Evolutionary conservation across 2,888 invertebrate species (phyloP), one percentile per base, ranked within the genome.

Genomic region (Cyclophora albipunctata): DNA sequence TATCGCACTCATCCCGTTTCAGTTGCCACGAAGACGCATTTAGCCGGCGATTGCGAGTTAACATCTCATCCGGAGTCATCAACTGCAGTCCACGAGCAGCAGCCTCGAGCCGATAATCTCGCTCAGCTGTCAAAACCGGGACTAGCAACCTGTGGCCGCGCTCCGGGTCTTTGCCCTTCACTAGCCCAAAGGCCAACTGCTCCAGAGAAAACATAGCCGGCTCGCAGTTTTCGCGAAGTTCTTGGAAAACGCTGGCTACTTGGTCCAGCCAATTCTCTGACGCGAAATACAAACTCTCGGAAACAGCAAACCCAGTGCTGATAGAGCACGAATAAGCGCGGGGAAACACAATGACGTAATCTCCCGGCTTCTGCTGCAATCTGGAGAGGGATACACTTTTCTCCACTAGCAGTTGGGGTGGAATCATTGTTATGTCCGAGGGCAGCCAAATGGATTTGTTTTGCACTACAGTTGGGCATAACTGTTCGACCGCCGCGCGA

Each of bases 251-350:
- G 65, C 91, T 86, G 60, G 92, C 90, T 0, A 95, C 93, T 3
- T 91, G 88, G 47, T 91, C 88, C 0, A 98, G 84, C 96, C 97
- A 98, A 0, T 92, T 90, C 2, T 91, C 88, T 4, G 94, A 92
- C 0, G 97, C 97, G 68, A 96, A 98, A 75, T 97, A 98, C 0
- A 97, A 96, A 69, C 97, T 97, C 73, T 98, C 98, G 0, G 97
- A 95, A 0, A 97, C 93, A 0, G 94, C 93, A 72, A 95, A 97
- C 0, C 98, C 98, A 0, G 96, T 95, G 58, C 95, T 94, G 54
- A 98, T 91, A 43, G 95, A 96, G 0, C 96, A 95, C 0, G 97
- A 96, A 71, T 95, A 97, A 0, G 96, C 95, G 69, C 78, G 75
- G 0, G 98, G 97, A 75, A 97, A 96, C 1, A 98, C 95, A 0